These are phyloP conservation scores for Scalopus aquaticus DNA, from an alignment of 2,113 vertebrate species.

Conservation along the genomic window DNA sequence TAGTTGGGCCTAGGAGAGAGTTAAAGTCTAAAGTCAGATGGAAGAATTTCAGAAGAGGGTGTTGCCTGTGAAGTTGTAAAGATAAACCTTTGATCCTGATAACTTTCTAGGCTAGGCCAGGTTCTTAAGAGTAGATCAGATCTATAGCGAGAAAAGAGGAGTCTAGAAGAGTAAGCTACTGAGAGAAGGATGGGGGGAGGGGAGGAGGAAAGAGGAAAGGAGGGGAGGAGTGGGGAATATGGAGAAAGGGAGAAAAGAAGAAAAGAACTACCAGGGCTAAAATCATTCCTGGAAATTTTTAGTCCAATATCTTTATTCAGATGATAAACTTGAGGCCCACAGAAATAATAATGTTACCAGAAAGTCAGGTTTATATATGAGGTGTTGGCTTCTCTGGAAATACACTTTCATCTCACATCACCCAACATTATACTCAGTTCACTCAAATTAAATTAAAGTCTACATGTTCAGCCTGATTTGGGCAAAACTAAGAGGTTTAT, in stretches of 20 bases:
- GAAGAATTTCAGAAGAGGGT: not conserved
- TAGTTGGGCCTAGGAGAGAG: not conserved
- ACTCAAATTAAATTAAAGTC: not conserved
- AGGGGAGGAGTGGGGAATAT: no score
- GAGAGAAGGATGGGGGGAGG: no score
- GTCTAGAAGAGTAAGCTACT: not conserved
- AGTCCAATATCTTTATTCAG: not conserved
- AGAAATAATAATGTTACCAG: not conserved
- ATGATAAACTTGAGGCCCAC: not conserved
- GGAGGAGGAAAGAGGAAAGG: no score
- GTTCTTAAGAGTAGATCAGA: not conserved
- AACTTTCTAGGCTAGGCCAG: not conserved
- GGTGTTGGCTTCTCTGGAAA: not conserved
- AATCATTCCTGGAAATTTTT: not conserved
- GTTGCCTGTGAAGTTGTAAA: not conserved
- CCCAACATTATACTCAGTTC: not conserved
- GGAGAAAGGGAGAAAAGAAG: no score
- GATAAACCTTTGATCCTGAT: not conserved
- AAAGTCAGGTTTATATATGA: not conserved
- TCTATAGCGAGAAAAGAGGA: not conserved
- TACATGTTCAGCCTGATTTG: not conserved
- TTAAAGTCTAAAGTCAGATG: not conserved
- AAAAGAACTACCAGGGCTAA: not conserved
- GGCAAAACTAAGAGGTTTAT: not conserved
- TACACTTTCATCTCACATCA: not conserved